Percentiles rank a stretch among this genome's conserved stretches.
Conservation (phyloP, 2,113 vertebrate genomes). For the Cyprinodon variegatus region DNA sequence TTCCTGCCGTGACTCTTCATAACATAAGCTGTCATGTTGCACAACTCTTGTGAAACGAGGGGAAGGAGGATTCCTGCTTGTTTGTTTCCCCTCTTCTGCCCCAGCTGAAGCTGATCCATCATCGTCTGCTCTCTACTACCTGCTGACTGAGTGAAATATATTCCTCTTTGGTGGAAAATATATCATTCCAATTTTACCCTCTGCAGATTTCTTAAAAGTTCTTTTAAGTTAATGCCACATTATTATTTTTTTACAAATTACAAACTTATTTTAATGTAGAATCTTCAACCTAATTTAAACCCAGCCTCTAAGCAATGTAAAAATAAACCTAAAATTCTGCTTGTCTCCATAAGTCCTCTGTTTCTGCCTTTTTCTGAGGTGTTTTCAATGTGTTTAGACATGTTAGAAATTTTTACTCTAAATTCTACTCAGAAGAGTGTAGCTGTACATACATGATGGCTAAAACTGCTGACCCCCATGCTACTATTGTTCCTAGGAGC, state of each 20-base stretch:
- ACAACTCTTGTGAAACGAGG: conserved; percentile 8
- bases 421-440: not conserved
- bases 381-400: not conserved
- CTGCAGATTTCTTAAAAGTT: not conserved
- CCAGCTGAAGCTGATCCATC: conserved; percentile 1
- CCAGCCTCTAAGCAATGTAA: not conserved
- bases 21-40: not conserved
- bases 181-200: not conserved
- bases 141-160: not conserved
- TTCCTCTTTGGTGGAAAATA: not conserved
- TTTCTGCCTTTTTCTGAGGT: not conserved
- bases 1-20: not conserved
- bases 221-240: not conserved
- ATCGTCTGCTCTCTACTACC: not conserved
- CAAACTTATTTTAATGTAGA: too few relatives aligned
- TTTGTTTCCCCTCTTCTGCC: conserved; percentile 3
- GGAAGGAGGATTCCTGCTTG: not conserved
- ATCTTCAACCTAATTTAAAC: not conserved
- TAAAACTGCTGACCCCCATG: not conserved
- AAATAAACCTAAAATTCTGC: conserved; percentile 2
- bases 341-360: not conserved
- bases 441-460: not conserved
- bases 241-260: too few relatives aligned
- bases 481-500: not conserved
- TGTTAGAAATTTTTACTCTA: too few relatives aligned